A percentile compares a stretch with the other conserved stretches of the same genome.
Conservation (phyloP, 2,797 vertebrate genomes). For the Columba guinea region DNA sequence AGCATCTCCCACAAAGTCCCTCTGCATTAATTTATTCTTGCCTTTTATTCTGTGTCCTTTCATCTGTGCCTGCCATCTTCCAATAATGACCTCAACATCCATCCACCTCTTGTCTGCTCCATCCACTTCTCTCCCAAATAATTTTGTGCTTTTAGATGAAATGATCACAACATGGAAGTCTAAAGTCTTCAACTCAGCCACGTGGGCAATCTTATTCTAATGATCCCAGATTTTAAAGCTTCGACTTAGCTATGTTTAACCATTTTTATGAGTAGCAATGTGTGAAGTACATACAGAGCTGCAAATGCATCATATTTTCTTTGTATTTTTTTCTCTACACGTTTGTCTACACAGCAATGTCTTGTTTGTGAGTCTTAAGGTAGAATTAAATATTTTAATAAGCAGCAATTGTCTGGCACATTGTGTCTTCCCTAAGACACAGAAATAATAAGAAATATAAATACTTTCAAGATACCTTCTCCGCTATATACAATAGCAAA, state of each 20-base stretch:
- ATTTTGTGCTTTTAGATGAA: background rate
- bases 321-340: background rate
- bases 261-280: background rate
- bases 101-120: background rate
- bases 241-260: background rate
- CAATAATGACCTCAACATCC: background rate
- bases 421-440: background rate
- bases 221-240: background rate
- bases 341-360: background rate
- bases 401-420: background rate
- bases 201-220: background rate
- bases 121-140: background rate
- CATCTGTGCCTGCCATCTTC: background rate
- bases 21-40: background rate
- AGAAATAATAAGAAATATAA: background rate
- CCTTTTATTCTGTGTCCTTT: constrained; percentile 12
- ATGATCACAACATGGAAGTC: background rate
- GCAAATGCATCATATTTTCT: background rate
- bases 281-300: background rate
- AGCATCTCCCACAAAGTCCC: background rate
- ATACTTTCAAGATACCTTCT: background rate
- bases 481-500: background rate
- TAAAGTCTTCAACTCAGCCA: background rate
- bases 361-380: background rate
- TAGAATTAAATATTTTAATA: constrained; percentile 2